Evolutionary conservation across 1,140 invertebrate species (phyloP).

Genomic region (Uloborus diversus): DNA sequence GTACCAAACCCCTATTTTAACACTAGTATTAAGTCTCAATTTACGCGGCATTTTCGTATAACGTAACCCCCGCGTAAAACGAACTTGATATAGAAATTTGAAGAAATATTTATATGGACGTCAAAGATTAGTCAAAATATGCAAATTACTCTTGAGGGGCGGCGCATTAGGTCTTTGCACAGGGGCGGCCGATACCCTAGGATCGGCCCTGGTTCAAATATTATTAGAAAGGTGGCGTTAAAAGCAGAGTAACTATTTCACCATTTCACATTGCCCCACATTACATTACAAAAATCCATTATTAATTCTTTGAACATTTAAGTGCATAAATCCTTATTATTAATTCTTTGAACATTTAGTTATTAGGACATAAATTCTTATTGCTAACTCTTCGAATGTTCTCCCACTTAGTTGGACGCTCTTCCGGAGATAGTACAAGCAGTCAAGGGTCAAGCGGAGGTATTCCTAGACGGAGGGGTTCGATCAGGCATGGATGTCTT

Average conservation of each 20-base stretch:
- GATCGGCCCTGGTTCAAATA: too few relatives aligned
- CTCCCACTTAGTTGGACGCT: constrained; percentile 88
- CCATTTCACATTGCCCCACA: not conserved
- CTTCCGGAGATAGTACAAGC: constrained; percentile 82
- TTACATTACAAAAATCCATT: not conserved
- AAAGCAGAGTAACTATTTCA: not conserved
- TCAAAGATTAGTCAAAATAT: too few relatives aligned
- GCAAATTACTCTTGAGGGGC: too few relatives aligned
- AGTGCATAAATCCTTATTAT: not conserved
- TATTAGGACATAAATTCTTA: not conserved
- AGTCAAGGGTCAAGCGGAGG: constrained; percentile 76
- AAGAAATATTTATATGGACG: too few relatives aligned
- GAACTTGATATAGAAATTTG: too few relatives aligned
- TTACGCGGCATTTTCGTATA: too few relatives aligned
- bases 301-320: not conserved
- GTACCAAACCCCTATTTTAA: too few relatives aligned
- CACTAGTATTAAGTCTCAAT: too few relatives aligned
- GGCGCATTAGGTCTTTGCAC: too few relatives aligned
- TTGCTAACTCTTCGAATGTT: too few relatives aligned
- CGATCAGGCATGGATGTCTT: constrained; percentile 88
- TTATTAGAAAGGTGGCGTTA: not conserved
- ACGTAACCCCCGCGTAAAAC: too few relatives aligned
- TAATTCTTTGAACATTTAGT: not conserved
- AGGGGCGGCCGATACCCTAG: too few relatives aligned
- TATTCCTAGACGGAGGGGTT: constrained; percentile 91